These are phyloP conservation scores for Jaculus jaculus DNA, from an alignment of 2,113 vertebrate species.

Conservation along the genomic window DNA sequence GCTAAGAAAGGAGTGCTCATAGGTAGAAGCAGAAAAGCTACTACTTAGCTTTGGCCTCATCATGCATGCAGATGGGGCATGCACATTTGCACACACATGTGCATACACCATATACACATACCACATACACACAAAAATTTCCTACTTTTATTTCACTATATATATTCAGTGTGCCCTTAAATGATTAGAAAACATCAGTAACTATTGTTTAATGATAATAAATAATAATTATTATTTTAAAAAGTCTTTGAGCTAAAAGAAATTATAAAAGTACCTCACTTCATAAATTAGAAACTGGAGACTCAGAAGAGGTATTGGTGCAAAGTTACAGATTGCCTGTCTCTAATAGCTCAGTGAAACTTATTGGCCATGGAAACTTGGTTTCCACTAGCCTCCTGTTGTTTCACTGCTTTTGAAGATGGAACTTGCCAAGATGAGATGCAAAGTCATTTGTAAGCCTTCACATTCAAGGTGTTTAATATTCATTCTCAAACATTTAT, in stretches of 20 bases:
- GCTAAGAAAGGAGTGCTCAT: no score
- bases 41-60: no score
- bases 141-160: no score
- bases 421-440: constrained; percentile 54
- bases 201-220: not conserved
- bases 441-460: constrained; percentile 59
- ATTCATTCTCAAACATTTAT: constrained; percentile 77
- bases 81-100: no score
- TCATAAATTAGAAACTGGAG: not conserved
- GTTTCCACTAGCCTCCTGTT: not conserved
- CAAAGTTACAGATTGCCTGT: not conserved
- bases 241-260: not conserved
- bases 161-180: not conserved
- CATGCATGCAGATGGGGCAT: no score
- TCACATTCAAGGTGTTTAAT: constrained; percentile 62
- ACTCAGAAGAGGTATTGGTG: not conserved
- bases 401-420: not conserved
- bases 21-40: no score
- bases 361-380: not conserved
- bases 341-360: not conserved
- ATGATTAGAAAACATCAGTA: not conserved
- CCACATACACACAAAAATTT: no score
- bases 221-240: no score
- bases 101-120: no score
- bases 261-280: not conserved